Percentiles rank a stretch among this genome's conserved stretches.
Conservation (phyloP, 1,140 invertebrate species). For the Thaumetopoea pityocampa region DNA sequence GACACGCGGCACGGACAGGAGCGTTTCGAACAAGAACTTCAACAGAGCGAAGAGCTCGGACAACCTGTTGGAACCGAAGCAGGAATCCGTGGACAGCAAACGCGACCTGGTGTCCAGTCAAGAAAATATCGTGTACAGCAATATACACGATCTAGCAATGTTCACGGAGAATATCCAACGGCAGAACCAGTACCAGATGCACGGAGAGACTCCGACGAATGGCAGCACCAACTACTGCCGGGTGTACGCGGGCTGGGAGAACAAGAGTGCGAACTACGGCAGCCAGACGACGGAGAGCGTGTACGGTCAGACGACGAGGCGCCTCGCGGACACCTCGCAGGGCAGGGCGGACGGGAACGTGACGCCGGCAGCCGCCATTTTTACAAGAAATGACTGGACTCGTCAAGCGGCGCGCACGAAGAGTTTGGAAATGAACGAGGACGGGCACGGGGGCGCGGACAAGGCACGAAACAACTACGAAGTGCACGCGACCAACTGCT, state of each 20-base stretch:
- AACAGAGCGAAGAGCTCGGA: conserved; percentile 71
- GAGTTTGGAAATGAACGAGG: conserved; percentile 66
- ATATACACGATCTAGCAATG: conserved; percentile 65
- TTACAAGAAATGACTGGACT: conserved; percentile 76
- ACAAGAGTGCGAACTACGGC: conserved; percentile 57
- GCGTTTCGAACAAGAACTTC: conserved; percentile 58
- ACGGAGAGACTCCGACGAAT: conserved; percentile 41
- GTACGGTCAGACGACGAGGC: conserved; percentile 54
- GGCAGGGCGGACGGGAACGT: conserved; percentile 49
- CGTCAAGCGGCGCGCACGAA: conserved; percentile 76
- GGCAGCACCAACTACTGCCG: conserved; percentile 56
- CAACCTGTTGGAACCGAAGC: conserved; percentile 66
- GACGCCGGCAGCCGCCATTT: conserved; percentile 73
- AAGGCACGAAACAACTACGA: conserved; percentile 58
- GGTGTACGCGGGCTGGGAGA: conserved; percentile 70
- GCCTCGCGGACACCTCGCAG: conserved; percentile 51
- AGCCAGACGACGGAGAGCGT: conserved; percentile 42
- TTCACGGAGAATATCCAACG: conserved; percentile 67
- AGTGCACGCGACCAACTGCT: conserved; percentile 47
- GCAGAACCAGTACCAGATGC: conserved; percentile 56
- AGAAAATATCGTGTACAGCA: conserved; percentile 69
- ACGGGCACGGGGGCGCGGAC: conserved; percentile 46
- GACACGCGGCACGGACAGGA: conserved; percentile 53
- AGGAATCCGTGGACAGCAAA: conserved; percentile 53
- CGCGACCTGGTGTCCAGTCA: conserved; percentile 66